Base-by-base conservation (phyloP, 2,888 invertebrate species). In the Digitonthophagus gazella region DNA sequence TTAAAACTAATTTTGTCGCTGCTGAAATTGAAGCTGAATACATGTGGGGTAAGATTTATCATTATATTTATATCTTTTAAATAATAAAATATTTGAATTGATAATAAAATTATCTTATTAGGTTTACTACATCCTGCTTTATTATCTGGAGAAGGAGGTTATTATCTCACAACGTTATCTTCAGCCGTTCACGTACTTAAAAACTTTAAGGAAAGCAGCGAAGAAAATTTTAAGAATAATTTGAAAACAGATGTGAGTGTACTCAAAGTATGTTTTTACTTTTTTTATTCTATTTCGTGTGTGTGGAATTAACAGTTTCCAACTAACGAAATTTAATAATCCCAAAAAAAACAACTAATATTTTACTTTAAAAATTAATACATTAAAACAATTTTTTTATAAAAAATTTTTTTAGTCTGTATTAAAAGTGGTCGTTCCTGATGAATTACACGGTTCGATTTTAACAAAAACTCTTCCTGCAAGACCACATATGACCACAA, bases 11-110 rank as follows among this genome's bases (percentile, higher is more conserved):
- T 44, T 90, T 96, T 76, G 92, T 97, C 4, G 92, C 95, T 22
- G 97, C 96, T 0, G 97, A 98, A 84, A 89, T 97, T 69, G 97
- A 98, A 81, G 96, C 96, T 0, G 96, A 97, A 80, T 93, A 96
- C 80, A 98, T 98, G 96, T 96, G 96, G 86, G 96, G 81, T 77
- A 76, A 70, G 86, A 68, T 57, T 64, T 8, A 54, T 57, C n/a
- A 65, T 64, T 20, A 68, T 22, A 15, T 61, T 20, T 14, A 2
- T 8, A 16, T 70, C 56, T 22, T 11, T 55, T 66, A 11, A 58
- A 14, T 66, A 14, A 16, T 66, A 1, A 2, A 15, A 61, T 3
- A 64, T 15, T 65, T 58, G 22, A n/a, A 19, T 57, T 15, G n/a
- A 18, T 19, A 8, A 15, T 11, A 68, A 18, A 14, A 15, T 14